Evolutionary conservation across 2,113 vertebrate genomes (phyloP).

Genomic region (Tetrao urogallus): DNA sequence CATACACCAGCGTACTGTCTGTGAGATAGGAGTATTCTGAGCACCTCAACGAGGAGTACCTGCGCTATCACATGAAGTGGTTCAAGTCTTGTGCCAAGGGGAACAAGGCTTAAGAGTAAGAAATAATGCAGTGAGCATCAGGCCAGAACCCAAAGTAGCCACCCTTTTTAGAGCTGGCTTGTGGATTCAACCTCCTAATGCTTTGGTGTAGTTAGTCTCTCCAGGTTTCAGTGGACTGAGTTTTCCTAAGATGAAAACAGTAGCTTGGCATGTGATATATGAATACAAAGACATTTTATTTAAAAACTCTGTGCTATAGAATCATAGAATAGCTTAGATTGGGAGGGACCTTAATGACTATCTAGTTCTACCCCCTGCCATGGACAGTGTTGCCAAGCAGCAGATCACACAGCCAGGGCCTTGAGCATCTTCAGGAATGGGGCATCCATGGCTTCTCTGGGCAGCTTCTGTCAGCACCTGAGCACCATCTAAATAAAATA

Average conservation of each 20-base stretch:
- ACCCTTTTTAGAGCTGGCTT: not conserved
- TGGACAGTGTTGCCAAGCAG: too few relatives aligned
- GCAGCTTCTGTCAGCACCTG: not conserved
- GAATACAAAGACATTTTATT: not conserved
- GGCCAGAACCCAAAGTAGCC: not conserved
- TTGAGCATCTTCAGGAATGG: not conserved
- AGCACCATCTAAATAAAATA: not conserved
- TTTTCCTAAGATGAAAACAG: not conserved
- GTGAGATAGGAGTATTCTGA: not conserved
- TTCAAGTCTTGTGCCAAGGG: not conserved
- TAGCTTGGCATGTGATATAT: not conserved
- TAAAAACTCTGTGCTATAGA: not conserved
- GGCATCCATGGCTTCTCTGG: not conserved
- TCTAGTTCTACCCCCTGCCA: not conserved
- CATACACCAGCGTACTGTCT: not conserved
- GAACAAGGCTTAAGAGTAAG: accelerated
- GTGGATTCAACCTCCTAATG: not conserved
- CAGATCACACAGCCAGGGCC: not conserved
- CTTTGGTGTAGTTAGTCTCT: not conserved
- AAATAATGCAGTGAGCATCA: accelerated
- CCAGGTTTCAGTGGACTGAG: not conserved
- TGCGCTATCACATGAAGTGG: not conserved
- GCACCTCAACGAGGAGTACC: not conserved
- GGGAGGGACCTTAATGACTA: too few relatives aligned
- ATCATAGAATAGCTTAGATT: not conserved